A percentile compares a stretch with the other conserved stretches of the same genome.
These are phyloP conservation scores for Disparrhopalites patrizii DNA, from an alignment of 2,888 invertebrate species.

Conservation along the genomic window DNA sequence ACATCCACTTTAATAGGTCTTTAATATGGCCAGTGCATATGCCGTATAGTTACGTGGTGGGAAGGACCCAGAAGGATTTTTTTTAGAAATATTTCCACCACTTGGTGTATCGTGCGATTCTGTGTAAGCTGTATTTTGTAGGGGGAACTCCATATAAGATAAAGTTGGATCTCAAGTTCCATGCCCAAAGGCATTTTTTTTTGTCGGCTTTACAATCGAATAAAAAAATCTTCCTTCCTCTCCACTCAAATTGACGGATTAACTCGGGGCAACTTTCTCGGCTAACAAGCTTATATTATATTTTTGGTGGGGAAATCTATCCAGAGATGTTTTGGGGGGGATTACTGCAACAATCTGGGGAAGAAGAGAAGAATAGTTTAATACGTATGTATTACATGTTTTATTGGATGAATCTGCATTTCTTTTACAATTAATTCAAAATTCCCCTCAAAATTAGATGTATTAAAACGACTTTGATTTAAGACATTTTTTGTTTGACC, in stretches of 20 bases:
- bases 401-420: neutral
- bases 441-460: too few relatives aligned
- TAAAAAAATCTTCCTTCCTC: conserved; percentile 18
- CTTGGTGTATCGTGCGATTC: too few relatives aligned
- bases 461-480: too few relatives aligned
- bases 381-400: neutral
- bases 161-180: too few relatives aligned
- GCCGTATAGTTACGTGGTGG: neutral
- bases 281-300: conserved; percentile 16
- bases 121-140: too few relatives aligned
- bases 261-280: neutral
- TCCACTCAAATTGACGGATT: conserved; percentile 18
- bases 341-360: neutral
- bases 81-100: too few relatives aligned
- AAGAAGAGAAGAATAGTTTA: too few relatives aligned
- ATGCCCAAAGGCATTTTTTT: neutral
- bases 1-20: too few relatives aligned
- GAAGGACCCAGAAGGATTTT: conserved; percentile 3
- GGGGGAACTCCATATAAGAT: too few relatives aligned
- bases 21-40: too few relatives aligned
- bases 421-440: neutral
- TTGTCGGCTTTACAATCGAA: conserved; percentile 10
- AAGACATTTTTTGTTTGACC: too few relatives aligned
- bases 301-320: neutral
- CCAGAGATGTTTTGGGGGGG: neutral